phyloP scores from a whole-genome alignment of 2,113 vertebrate genomes.

The Strix uralensis region DNA sequence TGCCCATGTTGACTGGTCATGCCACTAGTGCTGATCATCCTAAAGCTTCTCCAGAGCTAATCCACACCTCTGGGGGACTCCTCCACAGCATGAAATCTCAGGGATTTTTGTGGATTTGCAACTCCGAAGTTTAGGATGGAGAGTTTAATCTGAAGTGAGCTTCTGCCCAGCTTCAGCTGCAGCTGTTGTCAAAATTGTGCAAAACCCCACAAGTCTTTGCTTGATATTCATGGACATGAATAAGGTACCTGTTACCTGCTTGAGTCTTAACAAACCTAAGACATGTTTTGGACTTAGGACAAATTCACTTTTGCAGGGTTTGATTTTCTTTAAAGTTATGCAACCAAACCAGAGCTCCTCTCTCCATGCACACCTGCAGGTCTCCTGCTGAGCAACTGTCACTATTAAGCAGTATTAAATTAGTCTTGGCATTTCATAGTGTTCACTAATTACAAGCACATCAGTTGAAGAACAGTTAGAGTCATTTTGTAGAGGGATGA shows the following conservation, averaged over 20 bases:
- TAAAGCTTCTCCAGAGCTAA: background rate
- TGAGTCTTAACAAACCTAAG: background rate
- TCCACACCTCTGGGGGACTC: background rate
- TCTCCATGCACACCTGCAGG: background rate
- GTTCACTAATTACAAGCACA: slow-evolving; percentile 23
- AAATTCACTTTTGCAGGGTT: background rate
- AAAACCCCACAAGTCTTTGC: background rate
- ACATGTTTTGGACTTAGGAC: background rate
- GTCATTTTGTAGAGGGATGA: background rate
- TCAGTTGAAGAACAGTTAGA: slow-evolving; percentile 6
- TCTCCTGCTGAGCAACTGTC: background rate
- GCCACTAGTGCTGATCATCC: background rate
- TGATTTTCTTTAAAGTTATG: background rate
- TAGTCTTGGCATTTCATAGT: background rate
- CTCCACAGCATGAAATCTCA: background rate
- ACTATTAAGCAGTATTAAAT: background rate
- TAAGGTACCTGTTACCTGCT: background rate
- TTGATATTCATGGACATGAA: background rate
- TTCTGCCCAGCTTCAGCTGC: background rate
- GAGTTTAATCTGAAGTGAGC: background rate
- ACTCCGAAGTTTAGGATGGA: background rate
- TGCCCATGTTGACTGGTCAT: fast-evolving
- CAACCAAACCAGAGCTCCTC: background rate
- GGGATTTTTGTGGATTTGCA: background rate
- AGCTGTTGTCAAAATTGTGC: background rate